Percentiles rank a stretch among this genome's conserved stretches.
Evolutionary conservation across 1,140 invertebrate species (phyloP).

Genomic region (Drosophila ananassae): DNA sequence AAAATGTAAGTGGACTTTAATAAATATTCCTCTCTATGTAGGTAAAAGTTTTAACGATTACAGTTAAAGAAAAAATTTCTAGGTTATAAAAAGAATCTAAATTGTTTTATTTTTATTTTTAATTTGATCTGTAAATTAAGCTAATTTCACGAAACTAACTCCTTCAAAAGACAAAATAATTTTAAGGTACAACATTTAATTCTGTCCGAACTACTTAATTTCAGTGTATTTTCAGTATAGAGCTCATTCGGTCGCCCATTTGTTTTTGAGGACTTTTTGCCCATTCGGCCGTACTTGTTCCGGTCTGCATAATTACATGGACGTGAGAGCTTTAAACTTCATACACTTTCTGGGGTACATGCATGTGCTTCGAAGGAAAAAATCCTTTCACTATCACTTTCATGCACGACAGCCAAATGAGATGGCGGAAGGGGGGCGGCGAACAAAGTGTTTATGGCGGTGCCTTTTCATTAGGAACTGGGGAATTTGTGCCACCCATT

Average conservation of each 20-base stretch:
- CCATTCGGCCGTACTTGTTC: slow-evolving; percentile 14
- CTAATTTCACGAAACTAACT: no score
- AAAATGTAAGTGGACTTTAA: no score
- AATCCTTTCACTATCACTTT: slow-evolving; percentile 71
- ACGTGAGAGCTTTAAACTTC: slow-evolving; percentile 48
- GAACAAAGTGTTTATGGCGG: slow-evolving; percentile 52
- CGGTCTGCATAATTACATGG: slow-evolving; percentile 48
- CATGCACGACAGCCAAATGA: slow-evolving; percentile 25
- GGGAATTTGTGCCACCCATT: slow-evolving; percentile 13
- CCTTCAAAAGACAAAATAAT: no score
- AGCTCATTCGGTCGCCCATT: background rate
- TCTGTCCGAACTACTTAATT: background rate
- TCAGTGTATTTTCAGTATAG: background rate
- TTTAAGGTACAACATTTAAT: no score
- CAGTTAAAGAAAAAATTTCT: no score
- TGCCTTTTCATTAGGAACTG: slow-evolving; percentile 55
- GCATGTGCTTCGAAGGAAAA: slow-evolving; percentile 22
- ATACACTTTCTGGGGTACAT: slow-evolving; percentile 4
- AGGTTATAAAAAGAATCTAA: no score
- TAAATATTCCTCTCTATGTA: no score
- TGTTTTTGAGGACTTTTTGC: slow-evolving; percentile 44
- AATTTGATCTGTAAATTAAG: no score
- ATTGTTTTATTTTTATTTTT: no score
- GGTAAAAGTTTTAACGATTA: no score
- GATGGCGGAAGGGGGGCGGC: background rate